Conservation (phyloP, 1,140 invertebrate species). For the Trigoniulus corallinus region DNA sequence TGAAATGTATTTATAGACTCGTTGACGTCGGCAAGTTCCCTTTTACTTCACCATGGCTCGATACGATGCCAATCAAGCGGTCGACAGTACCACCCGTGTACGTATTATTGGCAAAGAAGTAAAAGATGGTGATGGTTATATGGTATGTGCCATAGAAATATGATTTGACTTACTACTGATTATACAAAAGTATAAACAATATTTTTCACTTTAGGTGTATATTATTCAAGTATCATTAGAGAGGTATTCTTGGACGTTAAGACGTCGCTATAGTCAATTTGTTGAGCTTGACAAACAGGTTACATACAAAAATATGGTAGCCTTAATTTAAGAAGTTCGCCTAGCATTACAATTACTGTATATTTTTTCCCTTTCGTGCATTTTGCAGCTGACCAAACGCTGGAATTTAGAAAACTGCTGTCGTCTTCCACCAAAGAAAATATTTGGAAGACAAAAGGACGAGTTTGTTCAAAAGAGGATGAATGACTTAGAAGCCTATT, state of each 20-base stretch:
- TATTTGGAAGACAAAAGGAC: conserved; percentile 59
- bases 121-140: too few relatives aligned
- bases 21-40: too few relatives aligned
- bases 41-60: too few relatives aligned
- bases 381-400: neutral
- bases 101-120: too few relatives aligned
- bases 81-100: too few relatives aligned
- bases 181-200: too few relatives aligned
- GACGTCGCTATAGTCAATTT: conserved; percentile 76
- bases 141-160: too few relatives aligned
- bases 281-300: conserved; percentile 67
- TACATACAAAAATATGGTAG: neutral
- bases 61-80: too few relatives aligned
- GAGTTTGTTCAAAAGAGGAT: conserved; percentile 69
- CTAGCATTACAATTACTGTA: neutral
- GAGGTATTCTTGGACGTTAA: conserved; percentile 49
- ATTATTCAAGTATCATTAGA: neutral
- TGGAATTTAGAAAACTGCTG: conserved; percentile 17
- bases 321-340: neutral
- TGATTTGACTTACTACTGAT: too few relatives aligned
- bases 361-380: neutral
- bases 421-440: conserved; percentile 75
- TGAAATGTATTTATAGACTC: too few relatives aligned
- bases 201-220: conserved; percentile 2
- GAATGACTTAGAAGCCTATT: conserved; percentile 56